Conservation (phyloP, 2,113 vertebrate genomes). For the Chunga burmeisteri region DNA sequence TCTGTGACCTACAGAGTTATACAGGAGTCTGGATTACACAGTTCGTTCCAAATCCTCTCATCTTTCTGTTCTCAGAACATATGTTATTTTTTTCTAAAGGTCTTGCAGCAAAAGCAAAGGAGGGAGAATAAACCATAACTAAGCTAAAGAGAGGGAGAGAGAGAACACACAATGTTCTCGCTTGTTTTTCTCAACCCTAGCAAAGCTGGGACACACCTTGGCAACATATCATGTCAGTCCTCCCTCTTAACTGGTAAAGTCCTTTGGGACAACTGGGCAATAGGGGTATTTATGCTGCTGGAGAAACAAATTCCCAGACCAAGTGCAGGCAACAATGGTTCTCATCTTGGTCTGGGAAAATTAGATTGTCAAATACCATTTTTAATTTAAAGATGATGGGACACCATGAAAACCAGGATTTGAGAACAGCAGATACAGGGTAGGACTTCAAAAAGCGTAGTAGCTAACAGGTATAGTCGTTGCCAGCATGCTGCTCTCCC, state of each 20-base stretch:
- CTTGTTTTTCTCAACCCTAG: background rate
- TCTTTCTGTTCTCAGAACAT: background rate
- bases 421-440: background rate
- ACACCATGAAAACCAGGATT: background rate
- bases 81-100: background rate
- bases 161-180: accelerated
- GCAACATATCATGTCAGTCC: accelerated
- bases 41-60: background rate
- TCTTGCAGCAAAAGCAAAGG: background rate
- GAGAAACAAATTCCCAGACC: background rate
- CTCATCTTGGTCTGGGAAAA: background rate
- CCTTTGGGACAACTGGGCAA: background rate
- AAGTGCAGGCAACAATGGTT: background rate
- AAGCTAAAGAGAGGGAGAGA: background rate
- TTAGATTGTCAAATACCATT: background rate
- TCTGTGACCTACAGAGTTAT: background rate
- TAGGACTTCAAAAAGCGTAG: background rate
- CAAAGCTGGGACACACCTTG: background rate
- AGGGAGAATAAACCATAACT: background rate
- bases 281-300: background rate
- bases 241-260: background rate
- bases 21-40: background rate
- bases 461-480: background rate
- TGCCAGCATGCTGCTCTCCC: background rate
- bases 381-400: background rate